These are phyloP conservation scores for Tachystola acroxantha DNA, from an alignment of 2,888 invertebrate genomes.

Conservation along the genomic window DNA sequence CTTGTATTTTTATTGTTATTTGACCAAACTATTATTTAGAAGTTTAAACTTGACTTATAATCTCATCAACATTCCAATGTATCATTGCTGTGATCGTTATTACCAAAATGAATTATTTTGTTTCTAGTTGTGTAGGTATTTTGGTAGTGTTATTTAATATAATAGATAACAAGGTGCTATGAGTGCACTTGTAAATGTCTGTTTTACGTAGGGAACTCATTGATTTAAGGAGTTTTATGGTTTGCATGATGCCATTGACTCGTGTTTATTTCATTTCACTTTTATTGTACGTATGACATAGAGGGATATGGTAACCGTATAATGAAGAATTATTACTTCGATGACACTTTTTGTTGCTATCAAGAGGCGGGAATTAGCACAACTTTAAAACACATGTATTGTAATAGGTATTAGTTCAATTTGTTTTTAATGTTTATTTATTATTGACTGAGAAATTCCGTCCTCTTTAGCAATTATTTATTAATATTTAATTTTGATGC, in stretches of 20 bases:
- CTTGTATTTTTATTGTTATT: neutral
- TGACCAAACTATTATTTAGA: neutral
- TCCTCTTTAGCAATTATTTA: neutral
- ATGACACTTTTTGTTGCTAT: too few species aligned
- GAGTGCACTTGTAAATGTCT: neutral
- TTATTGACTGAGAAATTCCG: neutral
- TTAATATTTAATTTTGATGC: neutral
- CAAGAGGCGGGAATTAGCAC: too few species aligned
- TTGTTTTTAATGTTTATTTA: neutral
- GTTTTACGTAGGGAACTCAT: too few species aligned
- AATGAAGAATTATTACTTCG: too few species aligned
- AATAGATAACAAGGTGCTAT: neutral
- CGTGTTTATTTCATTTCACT: too few species aligned
- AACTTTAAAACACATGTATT: too few species aligned
- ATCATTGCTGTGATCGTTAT: conserved; percentile 25
- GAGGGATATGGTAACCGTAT: too few species aligned
- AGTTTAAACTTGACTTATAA: neutral
- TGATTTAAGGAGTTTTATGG: too few species aligned
- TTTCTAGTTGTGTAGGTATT: conserved; percentile 9
- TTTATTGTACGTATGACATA: too few species aligned
- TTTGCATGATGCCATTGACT: too few species aligned
- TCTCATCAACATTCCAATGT: neutral
- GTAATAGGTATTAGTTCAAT: neutral
- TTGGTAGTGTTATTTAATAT: neutral
- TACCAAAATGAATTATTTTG: conserved; percentile 25